A percentile compares a stretch with the other conserved stretches of the same genome.
phyloP scores from a whole-genome alignment of 2,797 vertebrate species.

The Selene dorsalis region DNA sequence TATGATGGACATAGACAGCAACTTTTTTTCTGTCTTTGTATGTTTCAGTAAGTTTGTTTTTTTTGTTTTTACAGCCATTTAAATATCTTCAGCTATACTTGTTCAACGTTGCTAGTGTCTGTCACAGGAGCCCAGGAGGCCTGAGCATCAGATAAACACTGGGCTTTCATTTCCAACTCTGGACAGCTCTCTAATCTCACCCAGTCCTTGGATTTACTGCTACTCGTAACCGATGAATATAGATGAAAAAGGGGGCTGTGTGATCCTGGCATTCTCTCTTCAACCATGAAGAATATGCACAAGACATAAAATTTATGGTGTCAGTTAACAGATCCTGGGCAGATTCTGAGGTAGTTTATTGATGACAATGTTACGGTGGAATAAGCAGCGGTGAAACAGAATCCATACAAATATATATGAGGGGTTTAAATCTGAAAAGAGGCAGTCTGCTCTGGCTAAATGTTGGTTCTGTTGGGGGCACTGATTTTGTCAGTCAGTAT shows the following conservation, averaged over 20 bases:
- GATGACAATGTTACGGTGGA: slow-evolving; percentile 26
- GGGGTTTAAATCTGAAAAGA: slow-evolving; percentile 30
- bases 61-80: slow-evolving; percentile 65
- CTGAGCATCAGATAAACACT: slow-evolving; percentile 60
- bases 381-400: slow-evolving; percentile 43
- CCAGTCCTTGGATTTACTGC: slow-evolving; percentile 62
- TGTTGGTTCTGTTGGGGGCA: neutral
- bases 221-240: slow-evolving; percentile 58
- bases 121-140: slow-evolving; percentile 54
- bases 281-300: slow-evolving; percentile 54
- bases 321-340: slow-evolving; percentile 22
- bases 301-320: slow-evolving; percentile 51
- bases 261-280: slow-evolving; percentile 26
- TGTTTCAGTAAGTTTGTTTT: no score
- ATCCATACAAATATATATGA: slow-evolving; percentile 36
- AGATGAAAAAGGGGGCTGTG: slow-evolving; percentile 41
- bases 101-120: slow-evolving; percentile 15
- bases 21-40: slow-evolving; percentile 12
- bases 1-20: neutral
- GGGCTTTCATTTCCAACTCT: slow-evolving; percentile 67
- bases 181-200: slow-evolving; percentile 72
- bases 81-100: slow-evolving; percentile 53
- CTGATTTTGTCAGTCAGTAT: neutral
- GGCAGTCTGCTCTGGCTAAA: neutral
- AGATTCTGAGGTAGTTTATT: slow-evolving; percentile 45